Base-by-base conservation (phyloP, 2,113 vertebrate species). In the Microtus oregoni region DNA sequence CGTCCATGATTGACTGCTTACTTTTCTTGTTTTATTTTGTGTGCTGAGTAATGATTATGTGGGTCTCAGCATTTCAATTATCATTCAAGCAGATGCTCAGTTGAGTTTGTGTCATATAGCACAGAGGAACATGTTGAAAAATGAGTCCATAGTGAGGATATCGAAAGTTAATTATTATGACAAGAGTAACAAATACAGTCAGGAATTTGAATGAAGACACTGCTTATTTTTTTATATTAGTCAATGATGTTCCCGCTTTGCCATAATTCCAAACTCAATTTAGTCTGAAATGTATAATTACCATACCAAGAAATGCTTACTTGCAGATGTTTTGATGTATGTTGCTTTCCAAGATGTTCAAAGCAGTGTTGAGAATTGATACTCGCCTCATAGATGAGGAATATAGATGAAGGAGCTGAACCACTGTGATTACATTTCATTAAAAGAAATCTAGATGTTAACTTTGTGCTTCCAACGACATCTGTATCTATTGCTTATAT, bases 101-200 rank as follows among this genome's bases (percentile, higher is more conserved):
- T 44, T 44, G 11, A 93, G 13, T 65, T 2, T 14, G 7, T 22
- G 2, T 72, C 70, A 32, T 68, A 52, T 75, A 85, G 70, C 15
- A 88, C 5, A 93, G 47, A 77, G 35, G 87, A 92, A 90, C 41
- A 68, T 86, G 30, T 63, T 86, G 58, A 50, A 79, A 95, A 82
- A 44, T 89, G 2, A 86, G 72, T 61, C 1, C 26, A 76, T n/a
- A 41, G 13, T 32, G 35, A 28, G 19, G 9, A 52, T 44, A 63
- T 20, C 82, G 38, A 89, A 89, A 81, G 22, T 2, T 86, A 76
- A 38, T 92, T 90, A 47, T 82, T 94, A 47, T 22, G 91, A 50
- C 41, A 92, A 78, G 7, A 86, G 1, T 52, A 90, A 79, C 61
- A 81, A 7, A 19, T 17, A 30, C 20, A 73, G 0, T 41, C 1